Percentiles rank a stretch among this genome's conserved stretches.
These are phyloP conservation scores for Bombus pyrosoma DNA, from an alignment of 1,140 invertebrate species.

Conservation along the genomic window DNA sequence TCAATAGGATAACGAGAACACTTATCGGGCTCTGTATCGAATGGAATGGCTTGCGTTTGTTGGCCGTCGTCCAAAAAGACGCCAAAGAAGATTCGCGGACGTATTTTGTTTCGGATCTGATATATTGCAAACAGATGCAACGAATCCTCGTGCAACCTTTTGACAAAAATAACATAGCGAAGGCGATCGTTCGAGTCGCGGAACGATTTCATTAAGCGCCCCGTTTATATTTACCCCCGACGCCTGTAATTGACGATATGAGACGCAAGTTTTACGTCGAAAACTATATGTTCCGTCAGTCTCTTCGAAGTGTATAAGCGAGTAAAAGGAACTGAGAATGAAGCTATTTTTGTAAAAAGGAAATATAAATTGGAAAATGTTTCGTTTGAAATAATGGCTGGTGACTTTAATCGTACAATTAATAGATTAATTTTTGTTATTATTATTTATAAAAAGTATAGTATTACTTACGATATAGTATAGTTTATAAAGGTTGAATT, in stretches of 20 bases:
- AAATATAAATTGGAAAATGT: too few species aligned
- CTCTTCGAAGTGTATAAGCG: not conserved
- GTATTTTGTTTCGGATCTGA: conserved; percentile 64
- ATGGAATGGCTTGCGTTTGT: conserved; percentile 23
- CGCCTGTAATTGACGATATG: not conserved
- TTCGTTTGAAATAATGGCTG: too few species aligned
- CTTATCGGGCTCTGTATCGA: conserved; percentile 17
- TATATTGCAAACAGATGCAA: conserved; percentile 65
- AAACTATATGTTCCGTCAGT: not conserved
- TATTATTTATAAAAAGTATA: too few species aligned
- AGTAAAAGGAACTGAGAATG: not conserved
- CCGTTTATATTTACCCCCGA: conserved; percentile 22
- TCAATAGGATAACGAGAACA: conserved; percentile 28
- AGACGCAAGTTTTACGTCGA: not conserved
- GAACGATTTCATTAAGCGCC: conserved; percentile 42
- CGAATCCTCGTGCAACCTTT: conserved; percentile 23
- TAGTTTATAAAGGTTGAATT: too few species aligned
- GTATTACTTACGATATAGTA: too few species aligned
- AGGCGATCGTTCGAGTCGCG: conserved; percentile 2
- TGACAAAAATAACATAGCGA: conserved; percentile 58
- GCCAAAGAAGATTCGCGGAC: conserved; percentile 19
- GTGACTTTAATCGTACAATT: too few species aligned
- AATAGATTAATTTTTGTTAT: not conserved
- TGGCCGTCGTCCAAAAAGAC: conserved; percentile 49
- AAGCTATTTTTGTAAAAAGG: not conserved